Conservation (phyloP, 2,113 vertebrate genomes). For the Caretta caretta region DNA sequence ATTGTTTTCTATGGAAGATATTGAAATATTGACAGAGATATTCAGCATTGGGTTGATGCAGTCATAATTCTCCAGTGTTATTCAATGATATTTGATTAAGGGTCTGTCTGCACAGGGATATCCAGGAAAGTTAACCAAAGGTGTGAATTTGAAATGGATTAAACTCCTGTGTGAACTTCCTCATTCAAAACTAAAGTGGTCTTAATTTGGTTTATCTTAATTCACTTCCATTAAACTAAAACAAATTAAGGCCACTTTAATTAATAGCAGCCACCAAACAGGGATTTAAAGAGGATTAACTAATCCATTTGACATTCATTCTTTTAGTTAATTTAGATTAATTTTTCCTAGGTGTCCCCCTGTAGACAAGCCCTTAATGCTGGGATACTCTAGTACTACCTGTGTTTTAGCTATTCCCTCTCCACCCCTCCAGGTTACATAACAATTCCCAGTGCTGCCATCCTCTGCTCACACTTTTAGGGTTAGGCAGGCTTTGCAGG, state of each 20-base stretch:
- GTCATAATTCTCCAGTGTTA: not conserved
- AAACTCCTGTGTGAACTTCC: not conserved
- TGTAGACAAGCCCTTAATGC: not conserved
- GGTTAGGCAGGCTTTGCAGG: constrained; percentile 29
- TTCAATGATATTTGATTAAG: constrained; percentile 1
- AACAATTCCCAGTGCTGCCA: not conserved
- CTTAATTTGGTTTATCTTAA: not conserved
- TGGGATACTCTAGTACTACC: constrained; percentile 12
- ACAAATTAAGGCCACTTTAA: not conserved
- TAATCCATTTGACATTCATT: not conserved
- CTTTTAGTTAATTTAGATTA: not conserved
- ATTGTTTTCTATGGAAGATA: no score
- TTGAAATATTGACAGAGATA: not conserved
- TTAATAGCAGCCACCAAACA: not conserved
- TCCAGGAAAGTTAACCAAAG: not conserved
- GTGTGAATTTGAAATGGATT: not conserved
- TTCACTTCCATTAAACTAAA: not conserved
- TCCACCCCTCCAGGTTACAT: constrained; percentile 27
- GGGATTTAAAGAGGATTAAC: not conserved
- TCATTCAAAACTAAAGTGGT: not conserved
- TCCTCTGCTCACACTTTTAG: not conserved
- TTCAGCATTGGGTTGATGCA: not conserved
- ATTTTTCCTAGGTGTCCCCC: not conserved
- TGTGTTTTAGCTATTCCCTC: constrained; percentile 25
- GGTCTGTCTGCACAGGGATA: not conserved